Base-by-base conservation (phyloP, 2,797 vertebrate species). In the Danio kyathit region DNA sequence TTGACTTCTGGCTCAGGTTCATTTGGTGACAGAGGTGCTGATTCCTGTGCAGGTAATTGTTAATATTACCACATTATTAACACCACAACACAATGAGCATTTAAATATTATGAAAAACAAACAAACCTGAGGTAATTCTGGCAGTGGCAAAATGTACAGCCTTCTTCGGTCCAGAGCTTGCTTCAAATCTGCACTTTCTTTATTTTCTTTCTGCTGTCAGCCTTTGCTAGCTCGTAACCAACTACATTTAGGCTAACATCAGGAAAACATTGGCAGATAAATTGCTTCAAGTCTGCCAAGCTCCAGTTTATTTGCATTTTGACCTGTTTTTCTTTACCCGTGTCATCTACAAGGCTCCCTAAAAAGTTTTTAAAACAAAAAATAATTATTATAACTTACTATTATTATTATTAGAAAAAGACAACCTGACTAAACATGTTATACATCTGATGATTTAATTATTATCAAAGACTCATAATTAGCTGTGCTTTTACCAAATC, bases 201-300 rank as follows among this genome's bases (percentile, higher is more conserved):
- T 40, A 61, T 16, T 1, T 61, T 61, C 3, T 61, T 61, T 17
- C 59, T 59, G 61, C 59, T 61, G 59, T 61, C 59, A 40, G 29
- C 29, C 11, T 16, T 63, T 5, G 29, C 13, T 8, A 40, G 19
- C 14, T 63, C 60, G 41, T 40, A 63, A 14, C 13, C 60, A 9
- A 63, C 3, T 13, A 63, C 41, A 63, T 63, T 63, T 14, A 41
- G 60, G 60, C 38, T 63, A 7, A 63, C 60, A 40, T 63, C 29
- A 14, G 59, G 59, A 7, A 61, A 61, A 40, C 59, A 40, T 40
- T 61, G 59, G 40, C 59, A 61, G 9, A 61, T 63, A 9, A 41
- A n/a, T 41, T 40, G 29, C 63, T 63, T 63, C 10, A 59, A 59
- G 59, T 59, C 21, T 59, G 57, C 57, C 57, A 41, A 63, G 41